Base-by-base conservation (phyloP, 2,113 vertebrate genomes). In the Lophotis ruficrista region DNA sequence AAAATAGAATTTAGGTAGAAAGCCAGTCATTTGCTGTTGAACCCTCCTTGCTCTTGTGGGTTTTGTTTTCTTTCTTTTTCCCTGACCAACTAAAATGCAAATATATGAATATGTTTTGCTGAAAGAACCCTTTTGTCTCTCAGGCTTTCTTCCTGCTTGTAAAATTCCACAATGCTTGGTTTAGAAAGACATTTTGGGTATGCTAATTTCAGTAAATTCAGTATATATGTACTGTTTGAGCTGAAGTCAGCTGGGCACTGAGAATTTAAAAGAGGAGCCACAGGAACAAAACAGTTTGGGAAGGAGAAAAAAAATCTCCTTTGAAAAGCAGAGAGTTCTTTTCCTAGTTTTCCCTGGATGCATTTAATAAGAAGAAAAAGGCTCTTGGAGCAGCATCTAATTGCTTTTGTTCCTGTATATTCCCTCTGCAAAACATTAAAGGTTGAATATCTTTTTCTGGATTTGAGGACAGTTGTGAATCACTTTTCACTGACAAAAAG, bases 401-500 rank as follows among this genome's bases (percentile, higher is more conserved):
- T 95, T 94, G 65, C 77, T 91, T 95, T 95, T 87, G 91, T 91
- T 95, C 76, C 61, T 69, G 21, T 45, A 19, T 87, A 89, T 88
- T 78, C 47, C 83, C 87, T 60, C 62, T 86, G 65, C 64, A 87
- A 89, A 94, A 65, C 35, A 54, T 83, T 38, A 43, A 47, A 94
- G 82, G 15, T 25, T 91, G 69, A 38, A 81, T 60, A 72, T 75
- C 38, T 75, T 58, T 35, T 57, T 14, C 72, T 87, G 66, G 47
- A 66, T 92, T 92, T 92, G 76, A 78, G 57, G 70, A 53, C 78
- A 87, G 41, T 35, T 90, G 78, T 61, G 78, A 93, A 84, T 87
- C 58, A 27, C 51, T 73, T 84, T 70, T 72, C 30, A 51, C 21
- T 48, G 71, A 41, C 54, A 87, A 72, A 95, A 61, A 72, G 38